phyloP scores from a whole-genome alignment of 2,888 invertebrate genomes.

The Amiota minor region DNA sequence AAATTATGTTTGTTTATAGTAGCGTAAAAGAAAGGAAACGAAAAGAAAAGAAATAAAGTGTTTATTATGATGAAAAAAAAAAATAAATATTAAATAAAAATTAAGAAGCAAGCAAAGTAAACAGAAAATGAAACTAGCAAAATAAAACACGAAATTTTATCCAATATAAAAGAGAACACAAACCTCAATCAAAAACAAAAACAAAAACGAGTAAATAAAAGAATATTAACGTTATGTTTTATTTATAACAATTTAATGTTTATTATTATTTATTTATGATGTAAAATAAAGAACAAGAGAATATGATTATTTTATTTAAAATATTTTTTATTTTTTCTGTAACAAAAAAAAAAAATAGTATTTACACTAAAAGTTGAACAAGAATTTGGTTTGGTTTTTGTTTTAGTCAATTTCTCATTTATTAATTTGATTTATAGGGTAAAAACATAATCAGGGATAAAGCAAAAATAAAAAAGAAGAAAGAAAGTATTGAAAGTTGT shows the following conservation, averaged over 20 bases:
- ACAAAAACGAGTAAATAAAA: slow-evolving; percentile 36
- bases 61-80: too few relatives aligned
- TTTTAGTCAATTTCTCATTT: not conserved
- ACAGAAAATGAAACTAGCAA: too few relatives aligned
- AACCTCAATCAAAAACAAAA: not conserved
- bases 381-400: slow-evolving; percentile 12
- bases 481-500: not conserved
- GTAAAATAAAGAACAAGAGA: slow-evolving; percentile 6
- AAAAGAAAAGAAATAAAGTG: not conserved
- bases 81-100: too few relatives aligned
- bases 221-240: slow-evolving; percentile 54
- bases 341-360: slow-evolving; percentile 3
- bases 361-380: slow-evolving; percentile 1
- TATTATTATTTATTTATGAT: slow-evolving; percentile 35
- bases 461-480: not conserved
- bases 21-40: slow-evolving; percentile 9
- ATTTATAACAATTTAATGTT: slow-evolving; percentile 60
- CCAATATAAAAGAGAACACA: too few relatives aligned
- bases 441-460: slow-evolving; percentile 23
- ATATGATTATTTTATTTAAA: slow-evolving; percentile 23
- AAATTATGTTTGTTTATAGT: not conserved
- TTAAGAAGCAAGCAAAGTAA: too few relatives aligned
- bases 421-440: not conserved
- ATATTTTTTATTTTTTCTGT: slow-evolving; percentile 13
- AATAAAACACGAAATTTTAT: too few relatives aligned